A percentile compares a stretch with the other conserved stretches of the same genome.
These are phyloP conservation scores for Cartodere bifasciata DNA, from an alignment of 2,888 invertebrate species.

Conservation along the genomic window DNA sequence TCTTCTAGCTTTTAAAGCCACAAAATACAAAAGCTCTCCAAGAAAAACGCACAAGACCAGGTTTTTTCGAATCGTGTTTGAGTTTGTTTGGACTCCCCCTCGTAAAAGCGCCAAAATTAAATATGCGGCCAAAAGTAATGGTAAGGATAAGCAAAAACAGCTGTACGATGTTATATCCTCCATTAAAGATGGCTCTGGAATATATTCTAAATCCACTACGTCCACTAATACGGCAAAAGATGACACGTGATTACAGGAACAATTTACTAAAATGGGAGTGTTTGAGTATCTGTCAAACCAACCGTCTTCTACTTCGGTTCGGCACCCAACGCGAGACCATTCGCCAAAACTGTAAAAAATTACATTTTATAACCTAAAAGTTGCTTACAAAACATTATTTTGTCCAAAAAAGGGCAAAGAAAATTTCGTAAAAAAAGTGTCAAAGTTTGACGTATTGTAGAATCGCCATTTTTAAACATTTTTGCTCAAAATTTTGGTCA, in stretches of 20 bases:
- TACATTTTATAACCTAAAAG: background rate
- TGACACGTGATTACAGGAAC: slow-evolving; percentile 84
- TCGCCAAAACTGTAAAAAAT: slow-evolving; percentile 47
- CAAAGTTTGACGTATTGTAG: no score
- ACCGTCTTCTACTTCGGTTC: slow-evolving; percentile 61
- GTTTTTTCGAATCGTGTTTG: slow-evolving; percentile 89
- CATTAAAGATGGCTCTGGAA: slow-evolving; percentile 73
- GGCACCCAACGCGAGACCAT: slow-evolving; percentile 86
- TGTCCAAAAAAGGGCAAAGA: no score
- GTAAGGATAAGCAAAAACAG: slow-evolving; percentile 73
- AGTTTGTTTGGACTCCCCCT: slow-evolving; percentile 75
- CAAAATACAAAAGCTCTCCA: slow-evolving; percentile 72
- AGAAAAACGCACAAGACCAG: slow-evolving; percentile 82
- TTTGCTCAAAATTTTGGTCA: no score
- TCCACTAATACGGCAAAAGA: slow-evolving; percentile 87
- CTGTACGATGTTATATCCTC: slow-evolving; percentile 84
- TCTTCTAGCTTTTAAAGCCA: slow-evolving; percentile 73
- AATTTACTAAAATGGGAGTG: slow-evolving; percentile 65
- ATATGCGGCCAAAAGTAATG: slow-evolving; percentile 66
- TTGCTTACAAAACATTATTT: no score
- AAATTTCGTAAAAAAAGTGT: no score
- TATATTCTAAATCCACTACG: slow-evolving; percentile 77
- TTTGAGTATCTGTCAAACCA: slow-evolving; percentile 37
- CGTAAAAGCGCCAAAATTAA: slow-evolving; percentile 69
- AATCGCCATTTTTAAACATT: no score